Conservation (phyloP, 30 jellyfish, hydroid and myxozoan species). For the Hydractinia symbiolongicarpus region DNA sequence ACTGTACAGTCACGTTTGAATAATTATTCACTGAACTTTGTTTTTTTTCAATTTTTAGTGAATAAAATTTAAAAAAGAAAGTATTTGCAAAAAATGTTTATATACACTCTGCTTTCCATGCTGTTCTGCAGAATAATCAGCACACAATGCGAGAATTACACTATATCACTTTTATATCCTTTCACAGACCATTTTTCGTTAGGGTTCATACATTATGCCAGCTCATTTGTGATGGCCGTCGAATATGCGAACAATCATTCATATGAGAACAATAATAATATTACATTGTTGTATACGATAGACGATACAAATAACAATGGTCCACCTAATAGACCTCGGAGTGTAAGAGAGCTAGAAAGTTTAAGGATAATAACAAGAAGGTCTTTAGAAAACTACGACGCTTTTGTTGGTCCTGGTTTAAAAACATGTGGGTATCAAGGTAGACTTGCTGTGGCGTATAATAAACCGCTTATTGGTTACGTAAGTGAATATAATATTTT, state of each 20-base stretch:
- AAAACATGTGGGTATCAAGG: slow-evolving; percentile 9
- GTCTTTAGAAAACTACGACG: background rate
- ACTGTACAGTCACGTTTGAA: too few relatives aligned
- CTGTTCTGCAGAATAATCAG: too few relatives aligned
- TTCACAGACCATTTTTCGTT: background rate
- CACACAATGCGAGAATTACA: background rate
- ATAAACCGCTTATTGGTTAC: slow-evolving; percentile 15
- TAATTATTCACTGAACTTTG: too few relatives aligned
- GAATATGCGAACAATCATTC: slow-evolving; percentile 7
- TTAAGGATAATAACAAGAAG: background rate
- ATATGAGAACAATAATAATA: background rate
- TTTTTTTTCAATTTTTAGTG: too few relatives aligned
- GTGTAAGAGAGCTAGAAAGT: background rate
- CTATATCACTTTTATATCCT: slow-evolving; percentile 1
- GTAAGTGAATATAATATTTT: background rate
- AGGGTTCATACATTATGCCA: background rate
- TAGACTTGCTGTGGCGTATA: background rate
- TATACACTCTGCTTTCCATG: too few relatives aligned
- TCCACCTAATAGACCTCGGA: background rate
- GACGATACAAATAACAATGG: background rate
- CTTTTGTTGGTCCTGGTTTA: slow-evolving; percentile 22
- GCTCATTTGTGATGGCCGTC: background rate
- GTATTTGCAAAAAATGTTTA: too few relatives aligned
- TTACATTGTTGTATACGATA: background rate
- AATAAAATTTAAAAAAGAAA: too few relatives aligned